Base-by-base conservation (phyloP, 2,797 vertebrate species). In the Falco columbarius region DNA sequence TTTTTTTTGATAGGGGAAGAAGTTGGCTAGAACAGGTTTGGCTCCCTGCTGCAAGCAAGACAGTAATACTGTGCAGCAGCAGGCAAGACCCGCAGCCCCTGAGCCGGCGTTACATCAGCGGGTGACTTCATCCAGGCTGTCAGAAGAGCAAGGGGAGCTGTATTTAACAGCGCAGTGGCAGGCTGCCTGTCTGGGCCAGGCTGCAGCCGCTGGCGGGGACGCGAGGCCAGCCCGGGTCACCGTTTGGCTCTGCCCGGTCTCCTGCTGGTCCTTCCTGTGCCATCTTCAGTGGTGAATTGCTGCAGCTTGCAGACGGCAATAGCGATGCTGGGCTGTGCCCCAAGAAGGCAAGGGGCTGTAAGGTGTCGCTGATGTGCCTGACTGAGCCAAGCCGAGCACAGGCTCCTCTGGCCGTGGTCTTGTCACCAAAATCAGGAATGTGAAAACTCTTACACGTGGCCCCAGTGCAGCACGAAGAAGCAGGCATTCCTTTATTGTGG, bases 31-130 rank as follows among this genome's bases (percentile, higher is more conserved):
- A 44, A 17, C 13, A 12, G 63, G 26, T 4, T 27, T 15, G 4
- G 52, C 36, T 58, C 67, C 19, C n/a, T 3, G 10, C 67, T 58
- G 49, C 34, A 5, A 19, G 75, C 12, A 4, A 8, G 36, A 4
- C 0, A 1, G 3, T 3, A 20, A 8, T 1, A 32, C 54, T 51
- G 70, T 20, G 55, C 47, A 1, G 3, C 47, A 17, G 71, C 52
- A 22, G 51, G 26, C 5, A 9, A 52, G 88, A 47, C 10, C 58
- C 7, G 29, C 75, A 10, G 83, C 65, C 81, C 75, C n/a, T 55
- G 7, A 26, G 56, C 32, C 40, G 10, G n/a, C 52, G 2, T 86
- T 24, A 71, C 87, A n/a, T 81, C 92, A 87, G 87, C 59, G 0
- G 8, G 36, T 71, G 94, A 81, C 74, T 71, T 81, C 90, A 67